Base-by-base conservation (phyloP, 2,888 invertebrate genomes). In the Thymelicus lineola region DNA sequence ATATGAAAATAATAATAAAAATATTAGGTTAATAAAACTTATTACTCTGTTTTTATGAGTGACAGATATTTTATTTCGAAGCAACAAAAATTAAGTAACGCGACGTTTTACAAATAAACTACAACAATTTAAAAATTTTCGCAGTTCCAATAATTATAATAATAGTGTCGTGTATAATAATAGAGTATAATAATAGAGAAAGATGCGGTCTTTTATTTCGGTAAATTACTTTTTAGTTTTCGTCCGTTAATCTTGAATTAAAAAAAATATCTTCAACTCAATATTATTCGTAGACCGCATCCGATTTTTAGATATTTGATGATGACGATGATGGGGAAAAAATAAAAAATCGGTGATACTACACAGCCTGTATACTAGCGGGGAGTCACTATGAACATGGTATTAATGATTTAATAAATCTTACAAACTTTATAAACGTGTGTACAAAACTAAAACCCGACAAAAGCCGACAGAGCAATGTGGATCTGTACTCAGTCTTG, bases 381-480 rank as follows among this genome's bases (percentile, higher is more conserved):
- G 55, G 28, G 28, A 28, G 55, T 55, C 28, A 57, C 6, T 35
- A 57, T 57, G 35, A 57, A 15, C 17, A 50, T 50, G 15, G 50
- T 50, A 42, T 15, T 53, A 20, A 53, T 53, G 53, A 20, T 2
- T 53, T 53, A 57, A 45, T n/a, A 64, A 55, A 38, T n/a, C 28
- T 45, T 64, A 64, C 20, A 55, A 45, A 38, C 17, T 36, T 64
- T 66, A 66, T 59, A 66, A 48, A 59, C 28, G 36, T 66, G 65
- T 65, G 17, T 66, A 66, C 58, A 58, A 66, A 66, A 58, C 48
- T 58, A 59, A 58, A 15, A 17, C 66, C 58, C 65, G 45, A 59
- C 48, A 2, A 45, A 12, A 12, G 20, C 58, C 58, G 58, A 58
- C 5, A n/a, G 38, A 58, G 48, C 28, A 28, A 35, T 48, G 20